These are phyloP conservation scores for Alectoris magna DNA, from an alignment of 2,797 vertebrate genomes.

Conservation along the genomic window DNA sequence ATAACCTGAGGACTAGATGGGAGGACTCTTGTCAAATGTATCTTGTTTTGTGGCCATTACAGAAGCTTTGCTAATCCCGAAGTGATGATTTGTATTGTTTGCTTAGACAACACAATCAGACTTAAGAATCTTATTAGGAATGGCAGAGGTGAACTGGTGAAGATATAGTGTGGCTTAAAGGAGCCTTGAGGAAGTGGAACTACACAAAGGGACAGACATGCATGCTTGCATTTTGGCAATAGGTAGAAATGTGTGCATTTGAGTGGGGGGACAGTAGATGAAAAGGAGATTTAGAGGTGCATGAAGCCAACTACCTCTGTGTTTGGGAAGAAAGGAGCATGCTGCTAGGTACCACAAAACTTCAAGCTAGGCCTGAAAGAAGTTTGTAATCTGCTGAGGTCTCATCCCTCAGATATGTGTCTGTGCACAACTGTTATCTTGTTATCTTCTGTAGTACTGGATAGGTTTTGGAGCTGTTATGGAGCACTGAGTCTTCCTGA, in stretches of 20 bases:
- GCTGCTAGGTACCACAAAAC: not conserved
- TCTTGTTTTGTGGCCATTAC: not conserved
- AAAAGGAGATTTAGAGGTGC: not conserved
- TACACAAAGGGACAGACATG: not conserved
- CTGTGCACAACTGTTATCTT: not conserved
- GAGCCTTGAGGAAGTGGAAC: not conserved
- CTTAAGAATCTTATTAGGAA: not conserved
- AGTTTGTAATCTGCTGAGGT: not conserved
- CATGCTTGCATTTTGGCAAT: not conserved
- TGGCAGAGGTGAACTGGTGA: not conserved
- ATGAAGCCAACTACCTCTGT: not conserved
- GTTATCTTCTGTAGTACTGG: not conserved
- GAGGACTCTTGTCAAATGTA: not conserved
- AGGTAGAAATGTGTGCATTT: not conserved
- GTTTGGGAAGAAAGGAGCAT: not conserved
- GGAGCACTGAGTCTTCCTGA: not conserved
- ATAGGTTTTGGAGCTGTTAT: not conserved
- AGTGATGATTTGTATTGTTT: not conserved
- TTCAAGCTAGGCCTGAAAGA: not conserved
- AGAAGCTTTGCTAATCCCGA: not conserved
- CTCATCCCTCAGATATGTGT: not conserved
- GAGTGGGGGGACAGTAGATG: accelerated
- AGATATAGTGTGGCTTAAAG: not conserved
- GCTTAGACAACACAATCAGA: not conserved
- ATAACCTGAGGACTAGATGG: not conserved